These are phyloP conservation scores for Gymnogyps californianus DNA, from an alignment of 2,113 vertebrate species.

Conservation along the genomic window DNA sequence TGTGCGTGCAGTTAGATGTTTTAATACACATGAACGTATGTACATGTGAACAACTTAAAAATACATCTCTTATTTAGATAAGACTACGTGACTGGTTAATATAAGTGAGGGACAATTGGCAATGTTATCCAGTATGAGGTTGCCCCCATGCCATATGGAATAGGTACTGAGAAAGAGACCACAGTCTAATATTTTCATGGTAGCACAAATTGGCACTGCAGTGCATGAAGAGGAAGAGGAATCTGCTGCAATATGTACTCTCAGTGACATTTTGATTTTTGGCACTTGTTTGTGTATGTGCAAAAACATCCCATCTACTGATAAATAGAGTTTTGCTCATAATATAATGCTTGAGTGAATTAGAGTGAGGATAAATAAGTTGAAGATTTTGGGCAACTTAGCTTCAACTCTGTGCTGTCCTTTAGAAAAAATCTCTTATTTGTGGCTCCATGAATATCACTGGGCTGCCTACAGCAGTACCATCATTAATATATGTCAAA, in stretches of 20 bases:
- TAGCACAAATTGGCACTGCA: neutral
- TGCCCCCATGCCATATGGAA: neutral
- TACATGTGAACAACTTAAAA: neutral
- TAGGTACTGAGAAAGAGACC: neutral
- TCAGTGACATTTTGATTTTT: conserved; percentile 23
- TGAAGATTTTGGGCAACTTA: neutral
- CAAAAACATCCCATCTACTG: neutral
- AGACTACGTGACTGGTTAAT: neutral
- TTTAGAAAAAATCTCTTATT: neutral
- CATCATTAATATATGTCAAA: conserved; percentile 14
- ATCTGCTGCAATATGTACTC: neutral
- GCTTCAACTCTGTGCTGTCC: neutral
- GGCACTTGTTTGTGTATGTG: conserved; percentile 23
- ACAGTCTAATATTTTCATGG: neutral
- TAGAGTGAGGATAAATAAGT: neutral
- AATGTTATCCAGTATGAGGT: neutral
- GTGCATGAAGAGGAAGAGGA: neutral
- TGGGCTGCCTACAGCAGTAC: neutral
- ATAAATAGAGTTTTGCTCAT: conserved; percentile 23
- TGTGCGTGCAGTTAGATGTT: neutral
- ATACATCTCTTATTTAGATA: neutral
- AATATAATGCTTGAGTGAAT: neutral
- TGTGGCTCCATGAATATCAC: neutral
- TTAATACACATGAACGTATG: neutral
- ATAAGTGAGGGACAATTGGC: neutral